A percentile compares a stretch with the other conserved stretches of the same genome.
These are phyloP conservation scores for Chrysogorgia sp. DNA, from an alignment of 92 coral and sea anemone genomes.

Conservation along the genomic window DNA sequence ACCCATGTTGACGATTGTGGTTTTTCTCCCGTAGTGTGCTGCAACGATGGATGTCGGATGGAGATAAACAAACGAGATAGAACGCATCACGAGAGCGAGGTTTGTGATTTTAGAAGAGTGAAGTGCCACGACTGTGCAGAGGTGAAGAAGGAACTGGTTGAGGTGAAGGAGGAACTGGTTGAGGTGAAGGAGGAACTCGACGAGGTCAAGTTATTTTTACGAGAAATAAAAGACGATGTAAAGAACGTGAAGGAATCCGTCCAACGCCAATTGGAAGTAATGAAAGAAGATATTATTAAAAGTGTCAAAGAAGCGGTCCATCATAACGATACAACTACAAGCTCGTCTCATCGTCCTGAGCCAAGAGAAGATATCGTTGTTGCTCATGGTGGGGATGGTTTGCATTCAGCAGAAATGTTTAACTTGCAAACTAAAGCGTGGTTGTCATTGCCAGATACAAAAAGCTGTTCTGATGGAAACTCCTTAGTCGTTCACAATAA, in stretches of 20 bases:
- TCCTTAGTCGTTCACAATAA: constrained; percentile 1
- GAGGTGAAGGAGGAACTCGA: too few relatives aligned
- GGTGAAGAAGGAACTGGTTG: not conserved
- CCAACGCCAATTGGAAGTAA: too few relatives aligned
- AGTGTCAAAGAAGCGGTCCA: too few relatives aligned
- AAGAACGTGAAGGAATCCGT: too few relatives aligned
- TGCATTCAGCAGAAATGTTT: not conserved
- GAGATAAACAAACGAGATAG: constrained; percentile 9
- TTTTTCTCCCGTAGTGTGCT: constrained; percentile 55
- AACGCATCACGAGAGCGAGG: constrained; percentile 2
- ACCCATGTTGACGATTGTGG: constrained; percentile 49
- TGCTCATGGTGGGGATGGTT: too few relatives aligned
- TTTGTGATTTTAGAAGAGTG: constrained; percentile 36
- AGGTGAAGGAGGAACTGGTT: not conserved
- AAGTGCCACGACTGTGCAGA: too few relatives aligned
- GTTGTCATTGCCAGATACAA: constrained; percentile 5
- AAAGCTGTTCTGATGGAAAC: constrained; percentile 2
- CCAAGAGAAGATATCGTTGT: too few relatives aligned
- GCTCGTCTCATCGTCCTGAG: too few relatives aligned
- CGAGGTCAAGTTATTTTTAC: too few relatives aligned
- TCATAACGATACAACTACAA: too few relatives aligned
- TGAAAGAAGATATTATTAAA: too few relatives aligned
- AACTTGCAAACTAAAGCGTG: not conserved
- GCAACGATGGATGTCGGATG: constrained; percentile 53
- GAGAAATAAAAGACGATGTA: too few relatives aligned